Evolutionary conservation across 2,888 invertebrate genomes (phyloP).

Genomic region (Pandemis cinnamomeana): DNA sequence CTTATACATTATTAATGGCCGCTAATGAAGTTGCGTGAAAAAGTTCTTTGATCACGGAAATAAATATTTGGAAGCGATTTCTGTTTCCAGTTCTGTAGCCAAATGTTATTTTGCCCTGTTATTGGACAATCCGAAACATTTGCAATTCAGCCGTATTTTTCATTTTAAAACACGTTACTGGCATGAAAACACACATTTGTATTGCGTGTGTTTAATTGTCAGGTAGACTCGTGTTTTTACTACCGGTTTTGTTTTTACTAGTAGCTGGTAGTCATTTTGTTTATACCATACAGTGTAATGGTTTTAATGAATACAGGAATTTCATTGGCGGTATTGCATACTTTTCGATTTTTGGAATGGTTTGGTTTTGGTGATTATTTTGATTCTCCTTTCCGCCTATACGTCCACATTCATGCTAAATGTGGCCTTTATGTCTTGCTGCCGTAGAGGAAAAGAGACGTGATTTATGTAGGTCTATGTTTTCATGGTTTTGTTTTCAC

Average conservation of each 20-base stretch:
- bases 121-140: background rate
- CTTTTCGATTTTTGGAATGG: too few species aligned
- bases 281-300: background rate
- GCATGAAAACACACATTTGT: background rate
- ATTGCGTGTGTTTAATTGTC: background rate
- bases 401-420: too few species aligned
- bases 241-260: background rate
- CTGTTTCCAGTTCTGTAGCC: background rate
- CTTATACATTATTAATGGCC: constrained; percentile 34
- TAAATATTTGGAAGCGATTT: constrained; percentile 10
- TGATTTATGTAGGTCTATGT: too few species aligned
- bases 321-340: too few species aligned
- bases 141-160: background rate
- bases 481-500: too few species aligned
- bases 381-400: too few species aligned
- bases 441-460: too few species aligned
- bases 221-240: background rate
- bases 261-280: background rate
- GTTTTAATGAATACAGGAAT: too few species aligned
- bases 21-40: constrained; percentile 33
- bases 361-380: too few species aligned
- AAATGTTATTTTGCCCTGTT: background rate
- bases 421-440: too few species aligned
- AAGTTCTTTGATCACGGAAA: constrained; percentile 17
- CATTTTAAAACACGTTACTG: background rate